phyloP scores from a whole-genome alignment of 2,888 invertebrate genomes.

The Schizaphis graminum region DNA sequence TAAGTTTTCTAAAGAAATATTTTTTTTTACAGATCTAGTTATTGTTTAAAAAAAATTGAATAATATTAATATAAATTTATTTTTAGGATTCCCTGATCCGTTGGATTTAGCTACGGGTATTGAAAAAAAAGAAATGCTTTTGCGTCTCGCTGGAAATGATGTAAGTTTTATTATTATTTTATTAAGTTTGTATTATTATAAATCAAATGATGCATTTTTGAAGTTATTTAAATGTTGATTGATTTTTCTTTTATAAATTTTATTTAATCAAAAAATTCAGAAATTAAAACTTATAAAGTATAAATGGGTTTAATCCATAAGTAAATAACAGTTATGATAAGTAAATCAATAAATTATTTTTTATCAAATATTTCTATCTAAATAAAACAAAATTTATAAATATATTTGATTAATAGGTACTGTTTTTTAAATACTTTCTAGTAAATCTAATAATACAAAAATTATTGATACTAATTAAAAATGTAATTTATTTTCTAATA shows the following conservation, averaged over 20 bases:
- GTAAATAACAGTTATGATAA: neutral
- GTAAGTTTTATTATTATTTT: slow-evolving; percentile 71
- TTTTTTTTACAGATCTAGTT: neutral
- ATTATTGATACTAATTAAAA: neutral
- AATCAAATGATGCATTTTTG: neutral
- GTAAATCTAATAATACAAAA: neutral
- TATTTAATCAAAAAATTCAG: neutral
- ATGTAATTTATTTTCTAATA: neutral
- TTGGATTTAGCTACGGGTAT: slow-evolving; percentile 94
- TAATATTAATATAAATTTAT: neutral
- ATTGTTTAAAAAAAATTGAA: neutral
- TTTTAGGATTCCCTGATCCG: slow-evolving; percentile 81
- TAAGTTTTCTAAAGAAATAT: neutral
- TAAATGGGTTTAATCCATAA: neutral
- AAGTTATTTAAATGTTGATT: neutral
- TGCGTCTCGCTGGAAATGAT: slow-evolving; percentile 88
- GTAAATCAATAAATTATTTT: neutral
- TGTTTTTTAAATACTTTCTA: neutral
- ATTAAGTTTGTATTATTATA: neutral
- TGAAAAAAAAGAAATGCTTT: slow-evolving; percentile 90
- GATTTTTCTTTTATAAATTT: neutral
- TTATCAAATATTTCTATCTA: neutral
- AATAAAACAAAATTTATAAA: neutral
- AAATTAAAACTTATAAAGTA: neutral
- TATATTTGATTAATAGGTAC: neutral